Conservation (phyloP, 2,113 vertebrate genomes). For the Herpetotheres cachinnans region DNA sequence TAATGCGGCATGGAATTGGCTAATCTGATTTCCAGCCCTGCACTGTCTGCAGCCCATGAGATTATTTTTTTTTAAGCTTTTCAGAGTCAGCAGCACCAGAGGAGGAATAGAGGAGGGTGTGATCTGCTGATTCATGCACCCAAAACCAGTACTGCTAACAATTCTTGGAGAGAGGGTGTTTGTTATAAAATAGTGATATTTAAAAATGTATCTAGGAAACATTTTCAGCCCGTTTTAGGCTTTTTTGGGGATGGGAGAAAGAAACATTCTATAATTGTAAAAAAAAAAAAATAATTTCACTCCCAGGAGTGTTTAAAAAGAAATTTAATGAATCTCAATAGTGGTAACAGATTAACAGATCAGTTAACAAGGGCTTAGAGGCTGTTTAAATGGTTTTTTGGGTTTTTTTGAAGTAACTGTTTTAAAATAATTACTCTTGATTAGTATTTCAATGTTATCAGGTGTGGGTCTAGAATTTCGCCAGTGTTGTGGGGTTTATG, state of each 20-base stretch:
- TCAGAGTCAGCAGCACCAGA: not conserved
- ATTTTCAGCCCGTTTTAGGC: not conserved
- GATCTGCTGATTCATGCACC: not conserved
- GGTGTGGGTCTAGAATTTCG: not conserved
- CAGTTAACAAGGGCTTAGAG: not conserved
- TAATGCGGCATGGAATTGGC: not conserved
- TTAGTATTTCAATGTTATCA: constrained; percentile 8
- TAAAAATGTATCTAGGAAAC: not conserved
- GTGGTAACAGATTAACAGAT: constrained; percentile 16
- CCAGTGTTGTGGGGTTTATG: not conserved
- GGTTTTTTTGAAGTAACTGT: not conserved
- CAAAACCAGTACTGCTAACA: not conserved
- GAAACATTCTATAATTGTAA: not conserved
- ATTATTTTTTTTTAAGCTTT: not conserved
- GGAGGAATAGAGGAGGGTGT: not conserved
- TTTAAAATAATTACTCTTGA: constrained; percentile 38
- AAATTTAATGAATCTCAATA: not conserved
- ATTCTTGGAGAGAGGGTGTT: not conserved
- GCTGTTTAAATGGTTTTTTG: not conserved
- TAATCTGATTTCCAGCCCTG: not conserved
- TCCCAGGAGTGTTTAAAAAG: not conserved
- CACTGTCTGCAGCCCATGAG: not conserved
- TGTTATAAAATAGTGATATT: not conserved
- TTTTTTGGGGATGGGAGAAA: not conserved
- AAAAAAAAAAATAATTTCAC: not conserved